Evolutionary conservation across 2,888 invertebrate genomes (phyloP).

Genomic region (Argynnis bischoffii): DNA sequence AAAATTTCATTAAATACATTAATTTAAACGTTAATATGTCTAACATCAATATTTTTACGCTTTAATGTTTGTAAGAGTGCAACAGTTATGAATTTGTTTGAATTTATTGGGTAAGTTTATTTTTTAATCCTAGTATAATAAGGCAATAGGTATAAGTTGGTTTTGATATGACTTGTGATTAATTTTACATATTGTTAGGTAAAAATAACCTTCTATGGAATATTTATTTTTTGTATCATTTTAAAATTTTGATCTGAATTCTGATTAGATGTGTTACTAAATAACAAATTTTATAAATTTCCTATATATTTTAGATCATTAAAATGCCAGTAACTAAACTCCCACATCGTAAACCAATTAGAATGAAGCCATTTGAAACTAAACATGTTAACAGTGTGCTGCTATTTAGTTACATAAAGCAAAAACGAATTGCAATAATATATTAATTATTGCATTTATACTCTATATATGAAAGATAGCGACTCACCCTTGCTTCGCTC

Average conservation of each 20-base stretch:
- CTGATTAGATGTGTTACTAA: no score
- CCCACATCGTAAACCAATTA: constrained; percentile 37
- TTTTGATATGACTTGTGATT: no score
- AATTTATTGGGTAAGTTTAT: not conserved
- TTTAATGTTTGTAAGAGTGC: not conserved
- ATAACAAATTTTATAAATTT: not conserved
- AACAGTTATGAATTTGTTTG: not conserved
- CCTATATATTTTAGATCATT: constrained; percentile 2
- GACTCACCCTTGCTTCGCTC: no score
- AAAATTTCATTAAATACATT: not conserved
- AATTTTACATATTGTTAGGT: no score
- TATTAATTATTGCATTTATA: no score
- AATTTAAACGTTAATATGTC: not conserved
- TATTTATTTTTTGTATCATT: no score
- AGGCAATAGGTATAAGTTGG: not conserved
- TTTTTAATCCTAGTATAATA: not conserved
- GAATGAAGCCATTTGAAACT: constrained; percentile 36
- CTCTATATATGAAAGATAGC: no score
- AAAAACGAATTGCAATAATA: not conserved
- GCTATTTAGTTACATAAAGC: constrained; percentile 12
- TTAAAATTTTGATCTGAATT: no score
- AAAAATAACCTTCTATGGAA: no score
- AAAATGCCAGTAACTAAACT: constrained; percentile 26
- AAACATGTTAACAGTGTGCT: constrained; percentile 13
- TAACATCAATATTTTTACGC: not conserved